Evolutionary conservation across 2,888 invertebrate species (phyloP).

Genomic region (Crepidodera aurea): DNA sequence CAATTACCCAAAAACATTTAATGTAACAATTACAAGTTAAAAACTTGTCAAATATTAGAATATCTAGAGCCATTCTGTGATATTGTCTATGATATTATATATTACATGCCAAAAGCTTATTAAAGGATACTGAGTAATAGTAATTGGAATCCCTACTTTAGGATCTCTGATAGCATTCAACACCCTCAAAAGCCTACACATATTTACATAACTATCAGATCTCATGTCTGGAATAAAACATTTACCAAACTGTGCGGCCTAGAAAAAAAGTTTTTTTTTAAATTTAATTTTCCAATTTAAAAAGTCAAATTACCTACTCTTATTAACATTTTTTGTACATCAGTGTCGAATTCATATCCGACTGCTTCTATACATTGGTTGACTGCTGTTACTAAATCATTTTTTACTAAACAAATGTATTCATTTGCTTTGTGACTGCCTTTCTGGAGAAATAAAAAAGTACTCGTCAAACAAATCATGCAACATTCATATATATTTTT

Average conservation of each 20-base stretch:
- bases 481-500: no score
- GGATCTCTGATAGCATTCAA: constrained; percentile 87
- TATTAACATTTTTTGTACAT: constrained; percentile 88
- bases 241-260: constrained; percentile 96
- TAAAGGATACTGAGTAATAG: constrained; percentile 89
- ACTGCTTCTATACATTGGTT: constrained; percentile 93
- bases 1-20: no score
- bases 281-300: not conserved
- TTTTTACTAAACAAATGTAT: constrained; percentile 87
- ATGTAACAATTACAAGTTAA: no score
- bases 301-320: no score
- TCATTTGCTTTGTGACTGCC: constrained; percentile 93
- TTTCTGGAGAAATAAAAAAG: constrained; percentile 69
- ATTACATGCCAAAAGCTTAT: no score
- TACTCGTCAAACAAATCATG: no score
- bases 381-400: constrained; percentile 82
- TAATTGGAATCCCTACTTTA: constrained; percentile 89
- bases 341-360: constrained; percentile 86
- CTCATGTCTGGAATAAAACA: constrained; percentile 82
- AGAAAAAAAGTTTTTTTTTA: constrained; percentile 37
- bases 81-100: no score
- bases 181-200: constrained; percentile 87
- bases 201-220: constrained; percentile 83
- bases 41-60: no score
- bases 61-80: no score